A percentile compares a stretch with the other conserved stretches of the same genome.
phyloP scores from a whole-genome alignment of 2,888 invertebrate species.

The Drosophila nigricruria region DNA sequence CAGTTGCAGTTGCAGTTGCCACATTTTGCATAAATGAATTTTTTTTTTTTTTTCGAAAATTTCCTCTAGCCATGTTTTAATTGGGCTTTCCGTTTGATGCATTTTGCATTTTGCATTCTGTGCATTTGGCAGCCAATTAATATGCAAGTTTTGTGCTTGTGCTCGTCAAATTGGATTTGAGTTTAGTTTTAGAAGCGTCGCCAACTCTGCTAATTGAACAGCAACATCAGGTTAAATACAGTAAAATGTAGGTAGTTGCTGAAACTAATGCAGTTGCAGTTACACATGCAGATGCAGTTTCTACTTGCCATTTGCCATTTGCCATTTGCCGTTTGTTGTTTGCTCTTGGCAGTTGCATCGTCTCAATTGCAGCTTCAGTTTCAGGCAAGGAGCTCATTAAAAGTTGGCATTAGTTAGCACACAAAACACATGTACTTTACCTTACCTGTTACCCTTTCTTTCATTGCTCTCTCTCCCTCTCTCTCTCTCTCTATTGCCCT shows the following conservation, averaged over 20 bases:
- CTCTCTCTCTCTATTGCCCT: background rate
- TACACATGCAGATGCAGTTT: background rate
- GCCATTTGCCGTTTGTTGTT: background rate
- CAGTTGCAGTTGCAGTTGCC: background rate
- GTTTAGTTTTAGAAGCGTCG: background rate
- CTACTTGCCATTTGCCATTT: background rate
- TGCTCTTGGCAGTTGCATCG: background rate
- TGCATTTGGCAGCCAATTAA: conserved; percentile 3
- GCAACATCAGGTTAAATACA: conserved; percentile 23
- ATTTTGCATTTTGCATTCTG: background rate
- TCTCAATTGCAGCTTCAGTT: conserved; percentile 4
- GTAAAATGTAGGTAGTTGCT: background rate
- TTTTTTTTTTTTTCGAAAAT: background rate
- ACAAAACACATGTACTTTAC: conserved; percentile 3
- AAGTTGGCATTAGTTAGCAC: conserved; percentile 31
- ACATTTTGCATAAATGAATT: conserved; percentile 3
- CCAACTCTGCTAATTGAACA: conserved; percentile 43
- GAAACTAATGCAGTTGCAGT: background rate
- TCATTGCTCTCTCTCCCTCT: too few relatives aligned
- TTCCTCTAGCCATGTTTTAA: background rate
- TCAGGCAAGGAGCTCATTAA: conserved; percentile 46
- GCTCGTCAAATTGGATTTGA: conserved; percentile 18
- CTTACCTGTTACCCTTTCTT: conserved; percentile 2
- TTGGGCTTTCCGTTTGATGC: background rate
- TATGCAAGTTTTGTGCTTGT: conserved; percentile 9